A percentile compares a stretch with the other conserved stretches of the same genome.
phyloP scores from a whole-genome alignment of 2,888 invertebrate genomes.

The Stomorhina lunata region DNA sequence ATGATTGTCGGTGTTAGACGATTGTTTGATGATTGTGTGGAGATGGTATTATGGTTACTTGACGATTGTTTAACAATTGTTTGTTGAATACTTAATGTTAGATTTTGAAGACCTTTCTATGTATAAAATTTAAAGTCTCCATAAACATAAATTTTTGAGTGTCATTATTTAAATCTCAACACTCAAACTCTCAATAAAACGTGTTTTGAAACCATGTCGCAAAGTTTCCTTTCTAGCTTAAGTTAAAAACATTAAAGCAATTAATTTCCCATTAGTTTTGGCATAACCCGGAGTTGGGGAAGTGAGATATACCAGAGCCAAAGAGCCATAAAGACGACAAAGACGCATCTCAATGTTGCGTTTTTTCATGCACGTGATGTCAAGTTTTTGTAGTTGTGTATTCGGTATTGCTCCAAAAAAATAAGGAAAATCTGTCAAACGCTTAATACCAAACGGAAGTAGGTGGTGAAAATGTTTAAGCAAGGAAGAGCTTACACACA shows the following conservation, averaged over 20 bases:
- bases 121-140: no score
- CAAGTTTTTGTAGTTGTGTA: not conserved
- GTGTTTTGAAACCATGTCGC: slow-evolving; percentile 7
- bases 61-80: no score
- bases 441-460: slow-evolving; percentile 61
- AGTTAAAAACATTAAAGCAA: slow-evolving; percentile 63
- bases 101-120: no score
- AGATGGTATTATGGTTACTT: no score
- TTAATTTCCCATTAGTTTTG: slow-evolving; percentile 68
- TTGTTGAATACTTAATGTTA: no score
- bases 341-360: slow-evolving; percentile 45
- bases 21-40: no score
- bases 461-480: slow-evolving; percentile 46
- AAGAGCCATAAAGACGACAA: slow-evolving; percentile 9
- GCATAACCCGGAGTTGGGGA: not conserved
- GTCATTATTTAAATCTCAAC: not conserved
- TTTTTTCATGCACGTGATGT: slow-evolving; percentile 18
- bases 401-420: slow-evolving; percentile 7
- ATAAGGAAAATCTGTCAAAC: slow-evolving; percentile 49
- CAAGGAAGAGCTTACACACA: slow-evolving; percentile 47
- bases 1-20: no score
- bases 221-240: slow-evolving; percentile 43
- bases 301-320: not conserved
- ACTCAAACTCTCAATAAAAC: not conserved
- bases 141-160: not conserved